Percentiles rank a stretch among this genome's conserved stretches.
phyloP scores from a whole-genome alignment of 2,797 vertebrate genomes.

The Acanthornis magna region DNA sequence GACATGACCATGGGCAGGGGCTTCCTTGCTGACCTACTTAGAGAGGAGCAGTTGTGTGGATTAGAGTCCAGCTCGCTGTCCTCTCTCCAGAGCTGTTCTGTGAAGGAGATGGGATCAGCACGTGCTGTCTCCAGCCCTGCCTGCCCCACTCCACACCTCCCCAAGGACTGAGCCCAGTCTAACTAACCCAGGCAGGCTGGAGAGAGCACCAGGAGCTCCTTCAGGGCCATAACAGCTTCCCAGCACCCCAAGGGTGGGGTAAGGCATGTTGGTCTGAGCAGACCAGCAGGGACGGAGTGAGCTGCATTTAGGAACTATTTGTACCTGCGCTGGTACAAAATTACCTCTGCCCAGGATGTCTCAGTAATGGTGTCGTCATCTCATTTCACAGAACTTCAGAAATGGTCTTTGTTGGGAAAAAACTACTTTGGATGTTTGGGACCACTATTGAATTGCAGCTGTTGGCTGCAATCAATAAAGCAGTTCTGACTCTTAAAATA shows the following conservation, averaged over 20 bases:
- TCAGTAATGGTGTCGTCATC: neutral
- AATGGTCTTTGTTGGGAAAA: neutral
- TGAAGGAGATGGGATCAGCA: neutral
- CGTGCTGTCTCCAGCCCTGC: accelerated
- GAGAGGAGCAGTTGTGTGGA: neutral
- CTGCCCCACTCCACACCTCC: neutral
- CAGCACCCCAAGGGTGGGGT: neutral
- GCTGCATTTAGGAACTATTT: neutral
- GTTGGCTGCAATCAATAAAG: neutral
- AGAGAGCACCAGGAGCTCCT: neutral
- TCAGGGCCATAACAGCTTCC: accelerated
- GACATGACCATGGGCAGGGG: neutral
- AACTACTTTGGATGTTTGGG: neutral
- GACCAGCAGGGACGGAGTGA: neutral
- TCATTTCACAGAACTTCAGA: neutral
- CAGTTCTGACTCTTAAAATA: neutral
- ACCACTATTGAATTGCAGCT: neutral
- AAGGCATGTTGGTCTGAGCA: neutral
- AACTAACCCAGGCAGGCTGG: neutral
- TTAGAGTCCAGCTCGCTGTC: neutral
- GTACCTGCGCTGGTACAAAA: neutral
- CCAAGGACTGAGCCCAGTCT: neutral
- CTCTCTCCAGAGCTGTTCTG: neutral
- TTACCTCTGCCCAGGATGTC: neutral
- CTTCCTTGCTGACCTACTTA: neutral